Evolutionary conservation across 2,797 vertebrate genomes (phyloP).

Genomic region (Ptychadena robeensis): DNA sequence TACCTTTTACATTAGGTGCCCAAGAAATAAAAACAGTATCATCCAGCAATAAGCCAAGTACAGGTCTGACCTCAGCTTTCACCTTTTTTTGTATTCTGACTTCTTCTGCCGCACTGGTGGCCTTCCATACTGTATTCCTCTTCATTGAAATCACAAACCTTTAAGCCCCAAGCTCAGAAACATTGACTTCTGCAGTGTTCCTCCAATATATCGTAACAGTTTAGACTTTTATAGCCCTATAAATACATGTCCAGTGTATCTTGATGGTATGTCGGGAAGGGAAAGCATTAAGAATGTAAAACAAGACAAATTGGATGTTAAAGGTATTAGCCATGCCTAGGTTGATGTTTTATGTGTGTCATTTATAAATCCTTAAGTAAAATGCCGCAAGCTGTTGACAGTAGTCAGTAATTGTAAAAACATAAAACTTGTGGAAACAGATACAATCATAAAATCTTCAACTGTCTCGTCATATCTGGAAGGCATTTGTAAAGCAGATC

Average conservation of each 20-base stretch:
- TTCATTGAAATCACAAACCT: background rate
- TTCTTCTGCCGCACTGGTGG: background rate
- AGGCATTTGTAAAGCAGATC: background rate
- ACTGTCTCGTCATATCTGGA: background rate
- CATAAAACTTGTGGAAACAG: constrained; percentile 48
- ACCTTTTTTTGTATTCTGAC: background rate
- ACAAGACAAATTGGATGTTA: constrained; percentile 19
- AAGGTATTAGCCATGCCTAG: background rate
- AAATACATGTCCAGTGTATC: constrained; percentile 3
- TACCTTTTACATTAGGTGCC: background rate
- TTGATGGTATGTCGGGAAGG: background rate
- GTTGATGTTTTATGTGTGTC: constrained; percentile 43
- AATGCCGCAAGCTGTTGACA: constrained; percentile 8
- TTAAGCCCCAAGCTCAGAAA: background rate
- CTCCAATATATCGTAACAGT: background rate
- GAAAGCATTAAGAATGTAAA: background rate
- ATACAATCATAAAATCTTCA: constrained; percentile 19
- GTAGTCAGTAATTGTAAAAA: background rate
- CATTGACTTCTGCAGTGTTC: background rate
- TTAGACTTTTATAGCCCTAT: constrained; percentile 1
- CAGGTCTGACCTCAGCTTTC: no score
- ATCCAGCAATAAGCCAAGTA: no score
- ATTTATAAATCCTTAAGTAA: constrained; percentile 32
- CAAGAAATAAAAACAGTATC: background rate
- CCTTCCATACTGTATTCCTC: background rate